Evolutionary conservation across 1,140 invertebrate species (phyloP).

Genomic region (Penaeus indicus): DNA sequence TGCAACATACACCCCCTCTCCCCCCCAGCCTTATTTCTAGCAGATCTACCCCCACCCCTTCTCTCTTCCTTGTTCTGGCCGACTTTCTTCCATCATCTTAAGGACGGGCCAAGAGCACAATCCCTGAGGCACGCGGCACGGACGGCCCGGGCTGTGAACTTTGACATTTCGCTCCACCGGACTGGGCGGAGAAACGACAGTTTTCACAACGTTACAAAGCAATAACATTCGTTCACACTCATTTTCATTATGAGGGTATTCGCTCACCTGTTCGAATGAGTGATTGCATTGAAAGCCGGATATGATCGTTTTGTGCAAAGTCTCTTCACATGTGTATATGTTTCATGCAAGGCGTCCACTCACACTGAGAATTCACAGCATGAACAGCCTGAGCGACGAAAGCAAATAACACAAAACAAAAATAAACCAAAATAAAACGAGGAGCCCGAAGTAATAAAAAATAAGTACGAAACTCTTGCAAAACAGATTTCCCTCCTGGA

Average conservation of each 20-base stretch:
- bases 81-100: neutral
- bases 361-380: too few relatives aligned
- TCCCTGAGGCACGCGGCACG: constrained; percentile 42
- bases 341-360: too few relatives aligned
- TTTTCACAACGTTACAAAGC: constrained; percentile 54
- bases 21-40: constrained; percentile 8
- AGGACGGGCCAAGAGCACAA: constrained; percentile 24
- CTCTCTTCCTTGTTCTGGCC: constrained; percentile 8
- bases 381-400: too few relatives aligned
- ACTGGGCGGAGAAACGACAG: constrained; percentile 57
- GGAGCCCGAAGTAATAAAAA: too few relatives aligned
- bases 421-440: too few relatives aligned
- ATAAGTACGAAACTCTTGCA: too few relatives aligned
- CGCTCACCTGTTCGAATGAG: neutral
- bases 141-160: constrained; percentile 48
- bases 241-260: constrained; percentile 14
- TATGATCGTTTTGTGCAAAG: too few relatives aligned
- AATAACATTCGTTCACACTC: constrained; percentile 51
- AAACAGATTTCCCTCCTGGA: too few relatives aligned
- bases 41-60: neutral
- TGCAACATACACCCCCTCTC: neutral
- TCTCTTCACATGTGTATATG: too few relatives aligned
- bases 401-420: too few relatives aligned
- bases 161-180: constrained; percentile 48
- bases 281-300: too few relatives aligned